Conservation (phyloP, 2,797 vertebrate genomes). For the Periophthalmus magnuspinnatus region DNA sequence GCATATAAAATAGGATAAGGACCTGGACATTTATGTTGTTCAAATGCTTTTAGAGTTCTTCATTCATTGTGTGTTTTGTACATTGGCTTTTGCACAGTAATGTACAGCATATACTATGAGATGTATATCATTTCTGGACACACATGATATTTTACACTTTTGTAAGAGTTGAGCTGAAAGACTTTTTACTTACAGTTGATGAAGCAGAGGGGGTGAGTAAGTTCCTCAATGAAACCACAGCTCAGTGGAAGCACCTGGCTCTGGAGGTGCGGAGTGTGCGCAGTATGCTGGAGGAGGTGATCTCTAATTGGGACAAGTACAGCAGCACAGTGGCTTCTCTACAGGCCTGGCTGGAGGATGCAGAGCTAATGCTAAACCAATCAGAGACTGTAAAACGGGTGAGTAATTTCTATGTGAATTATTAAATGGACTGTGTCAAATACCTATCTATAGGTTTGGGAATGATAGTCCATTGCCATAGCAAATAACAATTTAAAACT, state of each 20-base stretch:
- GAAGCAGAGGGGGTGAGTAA: constrained; percentile 91
- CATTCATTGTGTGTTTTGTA: no score
- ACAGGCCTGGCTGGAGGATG: constrained; percentile 97
- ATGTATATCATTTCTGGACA: not conserved
- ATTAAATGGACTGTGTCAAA: not conserved
- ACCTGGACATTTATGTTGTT: no score
- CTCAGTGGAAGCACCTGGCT: constrained; percentile 93
- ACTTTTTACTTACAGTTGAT: constrained; percentile 78
- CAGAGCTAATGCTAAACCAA: constrained; percentile 92
- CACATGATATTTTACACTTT: not conserved
- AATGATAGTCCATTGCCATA: no score
- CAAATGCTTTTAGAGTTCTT: no score
- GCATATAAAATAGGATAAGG: no score
- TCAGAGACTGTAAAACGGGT: constrained; percentile 92
- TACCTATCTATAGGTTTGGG: not conserved
- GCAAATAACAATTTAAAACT: no score
- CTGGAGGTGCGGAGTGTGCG: constrained; percentile 94
- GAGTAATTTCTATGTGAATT: constrained; percentile 33
- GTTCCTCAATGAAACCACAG: constrained; percentile 89
- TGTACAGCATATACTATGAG: not conserved
- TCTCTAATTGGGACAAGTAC: constrained; percentile 96
- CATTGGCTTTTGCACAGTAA: not conserved
- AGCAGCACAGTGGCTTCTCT: constrained; percentile 87
- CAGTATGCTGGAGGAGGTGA: constrained; percentile 98
- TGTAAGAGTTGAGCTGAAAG: not conserved